phyloP scores from a whole-genome alignment of 2,113 vertebrate species.

The Vombatus ursinus region DNA sequence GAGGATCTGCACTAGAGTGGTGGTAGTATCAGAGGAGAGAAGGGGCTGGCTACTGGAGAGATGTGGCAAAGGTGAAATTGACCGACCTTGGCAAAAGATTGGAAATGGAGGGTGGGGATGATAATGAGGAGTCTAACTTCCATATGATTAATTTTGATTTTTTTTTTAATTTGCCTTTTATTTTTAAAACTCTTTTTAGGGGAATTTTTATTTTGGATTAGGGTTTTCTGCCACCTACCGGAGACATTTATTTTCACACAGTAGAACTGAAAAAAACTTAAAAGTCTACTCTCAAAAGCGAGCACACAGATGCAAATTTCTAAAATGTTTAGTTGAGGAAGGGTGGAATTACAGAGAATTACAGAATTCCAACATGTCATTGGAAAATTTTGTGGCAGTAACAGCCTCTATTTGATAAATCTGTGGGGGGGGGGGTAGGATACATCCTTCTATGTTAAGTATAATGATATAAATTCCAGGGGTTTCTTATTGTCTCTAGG shows the following conservation, averaged over 20 bases:
- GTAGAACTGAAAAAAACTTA: neutral
- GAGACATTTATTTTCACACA: conserved; percentile 21
- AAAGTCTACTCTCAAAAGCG: conserved; percentile 17
- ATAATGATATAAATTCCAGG: too few relatives aligned
- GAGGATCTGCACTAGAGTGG: too few relatives aligned
- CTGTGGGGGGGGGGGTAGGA: too few relatives aligned
- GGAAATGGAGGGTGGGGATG: neutral
- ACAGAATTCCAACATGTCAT: too few relatives aligned
- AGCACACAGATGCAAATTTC: neutral
- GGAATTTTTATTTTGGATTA: conserved; percentile 20
- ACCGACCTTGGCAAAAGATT: neutral
- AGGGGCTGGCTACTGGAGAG: neutral
- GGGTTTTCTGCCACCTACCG: conserved; percentile 57
- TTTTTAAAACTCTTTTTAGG: neutral
- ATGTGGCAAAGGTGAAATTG: neutral
- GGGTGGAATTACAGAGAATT: neutral
- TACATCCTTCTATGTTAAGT: too few relatives aligned
- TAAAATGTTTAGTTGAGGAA: neutral
- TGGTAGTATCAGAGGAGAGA: neutral
- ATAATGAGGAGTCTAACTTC: neutral
- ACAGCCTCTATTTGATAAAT: too few relatives aligned
- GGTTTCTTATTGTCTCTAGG: too few relatives aligned
- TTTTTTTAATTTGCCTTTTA: neutral
- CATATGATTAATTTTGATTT: neutral
- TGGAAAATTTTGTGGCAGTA: neutral